Evolutionary conservation across 2,888 invertebrate species (phyloP).

Genomic region (Nezara viridula): DNA sequence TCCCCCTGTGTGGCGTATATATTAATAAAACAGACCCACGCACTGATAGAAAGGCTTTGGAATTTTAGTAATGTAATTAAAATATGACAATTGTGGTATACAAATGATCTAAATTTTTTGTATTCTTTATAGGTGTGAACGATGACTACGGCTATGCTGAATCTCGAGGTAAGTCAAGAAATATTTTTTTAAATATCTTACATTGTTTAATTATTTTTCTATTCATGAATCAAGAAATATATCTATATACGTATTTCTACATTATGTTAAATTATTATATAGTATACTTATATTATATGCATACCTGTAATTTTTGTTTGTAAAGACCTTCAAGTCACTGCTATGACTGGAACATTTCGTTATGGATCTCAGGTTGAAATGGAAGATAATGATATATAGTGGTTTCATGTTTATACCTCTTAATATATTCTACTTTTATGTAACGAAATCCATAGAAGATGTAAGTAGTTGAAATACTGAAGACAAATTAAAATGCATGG

Average conservation of each 20-base stretch:
- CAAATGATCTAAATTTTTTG: neutral
- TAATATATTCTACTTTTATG: neutral
- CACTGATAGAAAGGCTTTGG: too few relatives aligned
- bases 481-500: neutral
- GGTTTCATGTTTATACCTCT: conserved; percentile 24
- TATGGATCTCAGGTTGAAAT: conserved; percentile 43
- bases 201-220: neutral
- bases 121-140: conserved; percentile 72
- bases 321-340: conserved; percentile 56
- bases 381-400: conserved; percentile 52
- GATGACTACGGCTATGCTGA: conserved; percentile 78
- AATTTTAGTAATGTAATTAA: too few relatives aligned
- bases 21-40: too few relatives aligned
- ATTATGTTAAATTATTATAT: neutral
- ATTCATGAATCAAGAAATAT: neutral
- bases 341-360: conserved; percentile 60
- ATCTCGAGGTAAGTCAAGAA: conserved; percentile 76
- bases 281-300: neutral
- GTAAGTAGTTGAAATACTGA: conserved; percentile 45
- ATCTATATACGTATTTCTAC: neutral
- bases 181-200: neutral
- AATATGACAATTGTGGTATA: too few relatives aligned
- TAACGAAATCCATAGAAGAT: conserved; percentile 29
- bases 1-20: too few relatives aligned
- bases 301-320: conserved; percentile 24